Evolutionary conservation across 2,888 invertebrate species (phyloP), one percentile per base, ranked within the genome.

Genomic region (Altica lythri): DNA sequence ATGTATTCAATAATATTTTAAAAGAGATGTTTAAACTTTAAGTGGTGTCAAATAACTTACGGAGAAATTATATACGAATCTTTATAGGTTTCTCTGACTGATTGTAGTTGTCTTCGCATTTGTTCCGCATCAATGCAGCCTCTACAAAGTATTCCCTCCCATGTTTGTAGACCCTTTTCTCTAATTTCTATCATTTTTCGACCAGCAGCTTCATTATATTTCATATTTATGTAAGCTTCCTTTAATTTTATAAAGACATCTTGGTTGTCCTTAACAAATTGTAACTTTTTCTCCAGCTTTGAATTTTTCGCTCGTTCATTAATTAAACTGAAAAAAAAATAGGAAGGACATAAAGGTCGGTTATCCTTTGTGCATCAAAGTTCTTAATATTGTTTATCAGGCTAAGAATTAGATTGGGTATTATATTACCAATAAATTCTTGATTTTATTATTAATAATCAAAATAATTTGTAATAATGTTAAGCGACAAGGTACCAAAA

Each of bases 201-300:
- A 3, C 66, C 68, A 2, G 64, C 62, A 3, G 69, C 61, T 61
- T 73, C 69, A 29, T 72, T 71, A 43, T 72, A 71, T 58, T 72
- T 73, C 68, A 72, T 66, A 46, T 64, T 69, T 18, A 72, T 62
- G 49, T 72, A 73, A 2, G 72, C 70, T 55, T 74, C 67, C 52
- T 70, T 71, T 16, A 74, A 47, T 45, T 68, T 66, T 48, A 70
- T 69, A 42, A 73, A 72, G 6, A 72, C 65, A 35, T 67, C 67
- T 38, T 73, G 70, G 44, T 74, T 72, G 34, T 72, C 71, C 56
- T 72, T 69, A 10, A 73, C 69, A 53, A 70, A 74, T 42, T 71
- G 66, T 1, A 74, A 59, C 46, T 74, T 72, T 37, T 68, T 68
- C 45, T 72, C 69, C 27, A 68, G 58, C 51, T 71, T 71, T 2